Evolutionary conservation across 1,140 invertebrate genomes (phyloP).

Genomic region (Drosophila repletoides): DNA sequence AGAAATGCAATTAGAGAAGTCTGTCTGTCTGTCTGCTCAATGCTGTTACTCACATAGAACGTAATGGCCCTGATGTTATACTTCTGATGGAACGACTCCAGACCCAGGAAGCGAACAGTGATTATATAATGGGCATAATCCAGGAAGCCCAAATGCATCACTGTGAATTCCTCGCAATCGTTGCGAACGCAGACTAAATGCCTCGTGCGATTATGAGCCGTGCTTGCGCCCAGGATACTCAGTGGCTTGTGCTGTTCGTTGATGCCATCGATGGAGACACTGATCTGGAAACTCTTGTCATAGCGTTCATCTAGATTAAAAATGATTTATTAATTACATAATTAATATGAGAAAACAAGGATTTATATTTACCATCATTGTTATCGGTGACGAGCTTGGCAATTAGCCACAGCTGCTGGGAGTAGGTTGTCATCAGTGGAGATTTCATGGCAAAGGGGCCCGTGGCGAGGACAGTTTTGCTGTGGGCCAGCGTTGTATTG

Average conservation of each 20-base stretch:
- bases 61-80: constrained; percentile 92
- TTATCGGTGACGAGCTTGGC: constrained; percentile 92
- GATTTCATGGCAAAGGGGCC: constrained; percentile 94
- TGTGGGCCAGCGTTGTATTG: constrained; percentile 82
- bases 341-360: neutral
- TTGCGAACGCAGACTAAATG: constrained; percentile 91
- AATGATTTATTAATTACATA: constrained; percentile 83
- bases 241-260: constrained; percentile 88
- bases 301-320: constrained; percentile 87
- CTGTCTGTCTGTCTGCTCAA: too few relatives aligned
- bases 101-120: constrained; percentile 91
- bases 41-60: constrained; percentile 91
- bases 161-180: constrained; percentile 93
- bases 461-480: constrained; percentile 87
- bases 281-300: constrained; percentile 93
- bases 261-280: constrained; percentile 91
- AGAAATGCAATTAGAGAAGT: neutral
- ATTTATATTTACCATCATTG: constrained; percentile 92
- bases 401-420: constrained; percentile 96
- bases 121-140: constrained; percentile 95
- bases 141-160: constrained; percentile 94
- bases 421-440: constrained; percentile 92
- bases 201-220: constrained; percentile 90
- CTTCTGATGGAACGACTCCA: constrained; percentile 91
- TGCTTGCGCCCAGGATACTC: constrained; percentile 85